A percentile compares a stretch with the other conserved stretches of the same genome.
Conservation (phyloP, 2,888 invertebrate genomes). For the Clitarchus hookeri region DNA sequence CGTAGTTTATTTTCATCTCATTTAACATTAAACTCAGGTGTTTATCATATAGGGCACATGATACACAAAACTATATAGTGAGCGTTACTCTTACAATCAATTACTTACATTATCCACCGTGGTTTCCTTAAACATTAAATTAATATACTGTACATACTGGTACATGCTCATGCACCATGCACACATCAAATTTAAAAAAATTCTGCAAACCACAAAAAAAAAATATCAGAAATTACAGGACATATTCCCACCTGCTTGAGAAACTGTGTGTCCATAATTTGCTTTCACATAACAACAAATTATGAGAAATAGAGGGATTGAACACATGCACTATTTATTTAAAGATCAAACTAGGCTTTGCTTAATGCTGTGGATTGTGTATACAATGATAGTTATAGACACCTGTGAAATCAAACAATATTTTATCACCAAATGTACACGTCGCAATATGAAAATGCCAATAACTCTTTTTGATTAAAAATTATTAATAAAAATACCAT, state of each 20-base stretch:
- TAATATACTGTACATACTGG: background rate
- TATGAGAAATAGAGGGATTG: background rate
- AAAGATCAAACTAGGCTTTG: too few relatives aligned
- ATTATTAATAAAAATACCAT: too few relatives aligned
- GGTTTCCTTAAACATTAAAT: background rate
- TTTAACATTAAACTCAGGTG: too few relatives aligned
- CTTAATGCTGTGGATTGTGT: too few relatives aligned
- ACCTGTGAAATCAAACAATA: too few relatives aligned
- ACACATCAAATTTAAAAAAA: background rate
- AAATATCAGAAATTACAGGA: background rate
- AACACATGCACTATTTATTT: background rate
- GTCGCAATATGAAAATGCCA: too few relatives aligned
- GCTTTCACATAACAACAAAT: background rate
- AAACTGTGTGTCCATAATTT: background rate
- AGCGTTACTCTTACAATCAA: background rate
- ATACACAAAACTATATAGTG: background rate
- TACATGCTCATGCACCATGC: conserved; percentile 9
- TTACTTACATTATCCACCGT: background rate
- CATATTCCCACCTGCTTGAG: conserved; percentile 2
- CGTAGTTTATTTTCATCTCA: too few relatives aligned
- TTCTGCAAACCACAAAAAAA: background rate
- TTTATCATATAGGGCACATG: background rate
- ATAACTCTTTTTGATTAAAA: too few relatives aligned
- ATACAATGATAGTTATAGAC: too few relatives aligned
- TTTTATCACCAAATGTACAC: too few relatives aligned